Conservation (phyloP, 2,797 vertebrate genomes). For the Discoglossus pictus region DNA sequence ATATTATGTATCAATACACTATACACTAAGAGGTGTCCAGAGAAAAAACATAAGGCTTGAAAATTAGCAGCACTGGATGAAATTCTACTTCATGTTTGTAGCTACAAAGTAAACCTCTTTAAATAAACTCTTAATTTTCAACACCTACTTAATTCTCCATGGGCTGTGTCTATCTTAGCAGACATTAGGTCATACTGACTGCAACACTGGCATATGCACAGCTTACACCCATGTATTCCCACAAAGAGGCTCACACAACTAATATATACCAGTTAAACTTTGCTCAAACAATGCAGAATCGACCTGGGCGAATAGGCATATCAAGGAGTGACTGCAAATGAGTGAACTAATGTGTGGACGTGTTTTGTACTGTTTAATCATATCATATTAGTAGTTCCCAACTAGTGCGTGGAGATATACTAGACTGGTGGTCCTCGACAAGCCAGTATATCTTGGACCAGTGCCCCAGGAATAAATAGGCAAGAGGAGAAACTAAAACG, state of each 20-base stretch:
- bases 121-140: slow-evolving; percentile 64
- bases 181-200: slow-evolving; percentile 66
- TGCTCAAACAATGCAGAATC: accelerated
- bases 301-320: too few species aligned
- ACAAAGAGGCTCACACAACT: background rate
- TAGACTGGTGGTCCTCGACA: too few species aligned
- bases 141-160: slow-evolving; percentile 66
- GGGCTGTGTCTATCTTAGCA: slow-evolving; percentile 53
- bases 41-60: slow-evolving; percentile 1
- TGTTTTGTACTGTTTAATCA: too few species aligned
- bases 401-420: too few species aligned
- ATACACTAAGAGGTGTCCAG: background rate
- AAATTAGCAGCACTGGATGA: slow-evolving; percentile 24
- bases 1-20: accelerated
- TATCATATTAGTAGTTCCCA: too few species aligned
- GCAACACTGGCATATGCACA: slow-evolving; percentile 43
- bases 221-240: slow-evolving; percentile 51
- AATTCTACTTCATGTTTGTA: slow-evolving; percentile 32
- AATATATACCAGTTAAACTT: background rate
- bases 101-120: slow-evolving; percentile 51
- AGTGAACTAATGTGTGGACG: too few species aligned
- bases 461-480: too few species aligned
- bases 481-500: too few species aligned
- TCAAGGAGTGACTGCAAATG: too few species aligned
- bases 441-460: too few species aligned